Percentiles rank a stretch among this genome's conserved stretches.
Conservation (phyloP, 2,113 vertebrate species). For the Benitochromis conjunctus region DNA sequence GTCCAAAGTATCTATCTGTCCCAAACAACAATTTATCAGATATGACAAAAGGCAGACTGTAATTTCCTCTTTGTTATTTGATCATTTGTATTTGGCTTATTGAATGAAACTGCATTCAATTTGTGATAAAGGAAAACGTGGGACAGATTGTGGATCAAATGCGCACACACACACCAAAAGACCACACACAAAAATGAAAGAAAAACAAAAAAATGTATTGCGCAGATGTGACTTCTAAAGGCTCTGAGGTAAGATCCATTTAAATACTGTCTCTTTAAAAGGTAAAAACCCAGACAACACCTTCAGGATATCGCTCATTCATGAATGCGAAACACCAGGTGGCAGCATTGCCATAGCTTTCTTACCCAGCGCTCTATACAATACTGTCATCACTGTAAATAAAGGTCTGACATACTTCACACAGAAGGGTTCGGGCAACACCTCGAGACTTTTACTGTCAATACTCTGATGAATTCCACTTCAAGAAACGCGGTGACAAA, state of each 20-base stretch:
- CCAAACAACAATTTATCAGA: conserved; percentile 55
- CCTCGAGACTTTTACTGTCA: conserved; percentile 12
- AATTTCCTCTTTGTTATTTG: conserved; percentile 61
- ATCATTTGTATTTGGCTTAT: conserved; percentile 46
- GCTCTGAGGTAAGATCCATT: conserved; percentile 29
- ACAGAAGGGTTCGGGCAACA: conserved; percentile 10
- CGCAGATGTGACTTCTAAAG: conserved; percentile 45
- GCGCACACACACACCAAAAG: not conserved
- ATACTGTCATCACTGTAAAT: conserved; percentile 11
- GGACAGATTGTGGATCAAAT: not conserved
- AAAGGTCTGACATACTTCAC: conserved; percentile 24
- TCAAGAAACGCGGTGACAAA: not conserved
- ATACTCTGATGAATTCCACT: not conserved
- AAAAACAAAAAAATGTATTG: not conserved
- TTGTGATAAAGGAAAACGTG: conserved; percentile 38
- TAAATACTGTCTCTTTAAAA: conserved; percentile 4
- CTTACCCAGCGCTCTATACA: not conserved
- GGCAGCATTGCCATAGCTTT: conserved; percentile 67
- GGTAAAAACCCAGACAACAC: not conserved
- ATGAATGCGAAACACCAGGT: conserved; percentile 49
- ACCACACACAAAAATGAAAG: not conserved
- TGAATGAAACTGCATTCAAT: conserved; percentile 46
- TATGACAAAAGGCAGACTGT: conserved; percentile 42
- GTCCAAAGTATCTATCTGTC: conserved; percentile 25
- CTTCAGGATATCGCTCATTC: not conserved